These are phyloP conservation scores for Ptiloglossa arizonensis DNA, from an alignment of 1,140 invertebrate genomes.

Conservation along the genomic window DNA sequence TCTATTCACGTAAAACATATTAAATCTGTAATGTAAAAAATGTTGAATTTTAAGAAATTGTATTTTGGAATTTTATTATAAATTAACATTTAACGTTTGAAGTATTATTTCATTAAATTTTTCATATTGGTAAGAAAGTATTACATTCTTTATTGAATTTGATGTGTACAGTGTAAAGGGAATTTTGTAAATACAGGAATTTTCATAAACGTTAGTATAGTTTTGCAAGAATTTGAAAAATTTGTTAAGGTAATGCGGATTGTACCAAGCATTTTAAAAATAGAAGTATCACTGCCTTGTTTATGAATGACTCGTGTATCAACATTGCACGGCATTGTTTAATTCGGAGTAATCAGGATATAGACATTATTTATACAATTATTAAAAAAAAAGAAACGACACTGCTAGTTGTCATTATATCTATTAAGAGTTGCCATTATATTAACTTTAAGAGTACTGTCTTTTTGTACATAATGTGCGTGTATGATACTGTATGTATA, in stretches of 20 bases:
- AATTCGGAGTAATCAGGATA: slow-evolving; percentile 50
- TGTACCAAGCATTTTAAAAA: slow-evolving; percentile 62
- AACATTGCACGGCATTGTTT: slow-evolving; percentile 52
- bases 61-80: slow-evolving; percentile 18
- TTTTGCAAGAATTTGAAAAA: slow-evolving; percentile 59
- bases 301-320: slow-evolving; percentile 54
- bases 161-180: slow-evolving; percentile 69
- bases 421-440: slow-evolving; percentile 53
- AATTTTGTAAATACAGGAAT: slow-evolving; percentile 70
- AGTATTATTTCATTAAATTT: slow-evolving; percentile 41
- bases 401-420: slow-evolving; percentile 29
- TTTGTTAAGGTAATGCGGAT: slow-evolving; percentile 51
- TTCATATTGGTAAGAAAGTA: slow-evolving; percentile 29
- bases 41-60: neutral
- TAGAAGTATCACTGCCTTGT: slow-evolving; percentile 69
- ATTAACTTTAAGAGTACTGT: slow-evolving; percentile 46
- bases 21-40: neutral
- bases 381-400: slow-evolving; percentile 44
- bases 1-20: slow-evolving; percentile 25
- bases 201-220: slow-evolving; percentile 60
- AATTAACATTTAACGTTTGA: slow-evolving; percentile 14
- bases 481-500: slow-evolving; percentile 63
- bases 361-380: slow-evolving; percentile 49
- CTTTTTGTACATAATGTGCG: slow-evolving; percentile 60
- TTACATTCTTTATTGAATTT: slow-evolving; percentile 47